Base-by-base conservation (phyloP, 2,888 invertebrate genomes). In the Helobdella robusta region DNA sequence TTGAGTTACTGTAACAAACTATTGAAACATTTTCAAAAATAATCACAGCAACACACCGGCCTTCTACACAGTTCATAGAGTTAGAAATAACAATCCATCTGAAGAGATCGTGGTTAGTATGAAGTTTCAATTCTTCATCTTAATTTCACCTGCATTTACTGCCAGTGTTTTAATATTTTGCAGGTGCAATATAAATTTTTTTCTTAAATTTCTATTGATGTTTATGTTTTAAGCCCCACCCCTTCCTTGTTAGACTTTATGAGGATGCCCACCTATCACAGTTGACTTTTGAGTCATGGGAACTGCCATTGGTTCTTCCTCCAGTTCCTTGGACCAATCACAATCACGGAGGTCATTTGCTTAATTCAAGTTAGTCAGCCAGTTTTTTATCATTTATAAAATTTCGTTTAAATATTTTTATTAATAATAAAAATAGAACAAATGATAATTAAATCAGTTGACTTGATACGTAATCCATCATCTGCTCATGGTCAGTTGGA, bases 251-350 rank as follows among this genome's bases (percentile, higher is more conserved):
- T 25, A 85, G 84, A 72, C 78, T 91, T 66, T 86, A 87, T 78
- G 82, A 84, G 48, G 85, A 84, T 15, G 86, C 88, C 0, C 83
- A 84, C 23, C 83, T 84, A 36, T 84, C 86, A 72, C 84, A 82
- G 0, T 80, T 94, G 70, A 84, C 83, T 60, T 87, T 94, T 82
- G 85, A 87, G 58, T 82, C 87, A 1, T 82, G 83, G 67, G 73
- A 76, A 52, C 80, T 89, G 62, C 94, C 94, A 18, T 86, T 88
- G 83, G 65, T 85, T 23, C 86, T 86, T 68, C 93, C 94, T 18
- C 91, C 94, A 3, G 82, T 87, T 68, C 94, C 94, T 1, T 94
- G 93, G 93, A 80, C 83, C 4, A 83, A 84, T 0, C 75, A 84
- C 2, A 75, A 82, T 40, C 82, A 81, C 63, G 92, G 93, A 5